Base-by-base conservation (phyloP, 2,888 invertebrate species). In the Sipunculus nudus region DNA sequence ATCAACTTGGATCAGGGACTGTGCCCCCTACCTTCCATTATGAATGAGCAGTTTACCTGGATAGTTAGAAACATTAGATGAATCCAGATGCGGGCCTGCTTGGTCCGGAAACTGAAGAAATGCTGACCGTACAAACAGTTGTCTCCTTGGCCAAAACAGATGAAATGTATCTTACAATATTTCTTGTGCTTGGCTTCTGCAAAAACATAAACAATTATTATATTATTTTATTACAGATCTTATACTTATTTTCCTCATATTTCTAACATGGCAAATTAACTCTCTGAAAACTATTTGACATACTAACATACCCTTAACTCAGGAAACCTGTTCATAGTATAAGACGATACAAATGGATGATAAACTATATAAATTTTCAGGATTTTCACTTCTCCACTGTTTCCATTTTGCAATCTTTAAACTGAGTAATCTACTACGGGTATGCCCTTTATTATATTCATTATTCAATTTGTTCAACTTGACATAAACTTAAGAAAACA, bases 1-100 rank as follows among this genome's bases (percentile, higher is more conserved):
- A n/a, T n/a, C n/a, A n/a, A n/a, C n/a, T n/a, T n/a, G n/a, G n/a
- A n/a, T n/a, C n/a, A n/a, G n/a, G n/a, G n/a, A n/a, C n/a, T n/a
- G n/a, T n/a, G n/a, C n/a, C n/a, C n/a, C n/a, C n/a, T n/a, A n/a
- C n/a, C n/a, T n/a, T n/a, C n/a, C n/a, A n/a, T n/a, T n/a, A n/a
- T n/a, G n/a, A n/a, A n/a, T n/a, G n/a, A n/a, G n/a, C n/a, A 6
- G 49, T 61, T 53, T 76, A 88, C 88, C 87, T 94, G 94, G 66
- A 95, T 88, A 65, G 94, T 93, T 53, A 96, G 88, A 85, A 96
- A 96, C 94, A 96, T 96, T 50, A 96, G 88, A 86, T 96, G 96
- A 68, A 96, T 92, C 96, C 96, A 96, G 43, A 92, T 90, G 71
- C 93, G 88, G 0, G 95, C 92, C 79, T 91, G 89, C 67, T 92